Evolutionary conservation across 2,113 vertebrate species (phyloP).

Genomic region (Elaphurus davidianus): DNA sequence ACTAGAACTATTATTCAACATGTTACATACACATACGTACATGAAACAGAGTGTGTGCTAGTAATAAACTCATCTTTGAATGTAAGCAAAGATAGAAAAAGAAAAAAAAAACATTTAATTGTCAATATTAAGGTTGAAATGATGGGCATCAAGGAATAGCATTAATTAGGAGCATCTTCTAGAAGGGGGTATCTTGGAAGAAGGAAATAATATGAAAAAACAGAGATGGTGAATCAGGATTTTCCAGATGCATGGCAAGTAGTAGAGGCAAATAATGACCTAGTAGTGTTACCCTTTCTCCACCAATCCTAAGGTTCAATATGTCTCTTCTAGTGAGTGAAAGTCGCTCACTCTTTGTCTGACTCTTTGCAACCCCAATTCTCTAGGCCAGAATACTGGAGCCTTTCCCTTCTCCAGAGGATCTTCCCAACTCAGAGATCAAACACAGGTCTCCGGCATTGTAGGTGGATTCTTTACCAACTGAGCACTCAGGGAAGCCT

Average conservation of each 20-base stretch:
- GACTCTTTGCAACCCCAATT: neutral
- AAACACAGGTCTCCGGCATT: fast-evolving
- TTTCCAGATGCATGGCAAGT: neutral
- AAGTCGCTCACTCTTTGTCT: neutral
- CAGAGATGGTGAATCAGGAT: neutral
- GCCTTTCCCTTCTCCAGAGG: neutral
- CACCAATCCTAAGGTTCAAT: neutral
- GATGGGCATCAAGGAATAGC: neutral
- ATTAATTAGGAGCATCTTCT: neutral
- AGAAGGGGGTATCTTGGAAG: neutral
- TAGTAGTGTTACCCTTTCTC: neutral
- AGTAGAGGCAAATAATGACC: neutral
- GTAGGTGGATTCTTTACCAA: neutral
- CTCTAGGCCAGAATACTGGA: neutral
- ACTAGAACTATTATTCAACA: neutral
- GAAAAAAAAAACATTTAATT: neutral
- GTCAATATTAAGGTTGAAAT: neutral
- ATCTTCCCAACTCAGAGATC: neutral
- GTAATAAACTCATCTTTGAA: neutral
- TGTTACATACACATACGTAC: neutral
- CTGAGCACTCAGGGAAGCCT: neutral
- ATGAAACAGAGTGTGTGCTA: neutral
- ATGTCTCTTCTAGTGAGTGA: neutral
- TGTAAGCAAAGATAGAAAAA: neutral
- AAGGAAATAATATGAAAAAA: neutral